Conservation (phyloP, 2,888 invertebrate species). For the Andrena bicolor region DNA sequence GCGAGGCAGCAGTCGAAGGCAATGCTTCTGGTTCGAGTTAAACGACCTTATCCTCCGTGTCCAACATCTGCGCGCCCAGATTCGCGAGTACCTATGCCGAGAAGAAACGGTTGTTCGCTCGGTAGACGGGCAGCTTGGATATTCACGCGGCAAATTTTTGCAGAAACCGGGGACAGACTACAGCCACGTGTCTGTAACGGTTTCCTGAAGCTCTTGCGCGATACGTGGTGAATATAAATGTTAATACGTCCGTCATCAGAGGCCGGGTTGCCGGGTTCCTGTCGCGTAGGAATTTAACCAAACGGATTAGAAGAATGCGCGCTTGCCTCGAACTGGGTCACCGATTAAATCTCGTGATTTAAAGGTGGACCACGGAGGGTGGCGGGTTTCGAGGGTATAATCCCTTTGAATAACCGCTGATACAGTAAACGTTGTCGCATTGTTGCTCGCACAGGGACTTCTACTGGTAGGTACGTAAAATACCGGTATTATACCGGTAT, state of each 20-base stretch:
- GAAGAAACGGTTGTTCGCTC: constrained; percentile 1
- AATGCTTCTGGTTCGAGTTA: not conserved
- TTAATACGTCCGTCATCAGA: constrained; percentile 27
- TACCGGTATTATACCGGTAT: no score
- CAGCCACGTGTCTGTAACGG: constrained; percentile 56
- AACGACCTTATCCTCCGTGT: not conserved
- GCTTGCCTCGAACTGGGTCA: constrained; percentile 1
- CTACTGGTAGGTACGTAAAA: no score
- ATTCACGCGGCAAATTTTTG: constrained; percentile 43
- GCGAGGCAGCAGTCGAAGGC: not conserved
- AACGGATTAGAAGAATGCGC: constrained; percentile 34
- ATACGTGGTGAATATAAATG: constrained; percentile 26
- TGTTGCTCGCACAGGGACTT: no score
- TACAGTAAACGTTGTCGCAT: not conserved
- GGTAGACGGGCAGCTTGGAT: constrained; percentile 28
- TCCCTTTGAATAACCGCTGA: constrained; percentile 2
- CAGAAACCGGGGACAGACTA: constrained; percentile 13
- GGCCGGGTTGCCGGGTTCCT: constrained; percentile 40
- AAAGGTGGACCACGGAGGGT: not conserved
- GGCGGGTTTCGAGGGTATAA: not conserved
- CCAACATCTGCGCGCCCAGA: not conserved
- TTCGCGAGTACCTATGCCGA: constrained; percentile 5
- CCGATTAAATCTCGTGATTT: constrained; percentile 31
- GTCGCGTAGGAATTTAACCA: constrained; percentile 42
- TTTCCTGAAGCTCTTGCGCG: constrained; percentile 35